Conservation (phyloP, 2,797 vertebrate genomes). For the Eidolon dupreanum region DNA sequence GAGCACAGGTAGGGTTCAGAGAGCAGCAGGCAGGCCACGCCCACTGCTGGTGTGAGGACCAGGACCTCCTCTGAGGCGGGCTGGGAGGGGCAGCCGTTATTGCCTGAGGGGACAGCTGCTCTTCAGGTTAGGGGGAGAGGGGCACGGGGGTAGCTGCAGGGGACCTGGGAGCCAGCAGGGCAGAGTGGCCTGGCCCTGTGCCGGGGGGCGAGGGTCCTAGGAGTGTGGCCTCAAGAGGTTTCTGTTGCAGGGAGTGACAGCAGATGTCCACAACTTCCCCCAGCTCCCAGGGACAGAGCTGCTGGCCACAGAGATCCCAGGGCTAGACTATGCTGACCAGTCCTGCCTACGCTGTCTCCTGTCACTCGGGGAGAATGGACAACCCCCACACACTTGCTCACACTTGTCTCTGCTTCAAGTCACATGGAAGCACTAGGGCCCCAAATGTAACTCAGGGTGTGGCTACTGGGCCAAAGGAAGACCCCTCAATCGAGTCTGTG, state of each 20-base stretch:
- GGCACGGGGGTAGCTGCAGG: not conserved
- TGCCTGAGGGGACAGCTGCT: not conserved
- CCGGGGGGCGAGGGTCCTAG: too few relatives aligned
- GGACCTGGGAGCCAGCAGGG: too few relatives aligned
- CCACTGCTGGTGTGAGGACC: not conserved
- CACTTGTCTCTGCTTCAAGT: not conserved
- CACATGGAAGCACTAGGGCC: not conserved
- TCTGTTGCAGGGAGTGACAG: not conserved
- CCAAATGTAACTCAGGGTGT: not conserved
- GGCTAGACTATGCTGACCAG: not conserved
- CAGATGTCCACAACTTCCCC: too few relatives aligned
- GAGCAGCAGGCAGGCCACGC: not conserved
- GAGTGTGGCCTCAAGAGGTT: too few relatives aligned
- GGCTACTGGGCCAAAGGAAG: not conserved
- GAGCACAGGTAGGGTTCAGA: too few relatives aligned
- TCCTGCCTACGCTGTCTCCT: too few relatives aligned
- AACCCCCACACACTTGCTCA: not conserved
- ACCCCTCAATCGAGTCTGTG: not conserved
- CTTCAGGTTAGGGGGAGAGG: not conserved
- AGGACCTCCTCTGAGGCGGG: not conserved
- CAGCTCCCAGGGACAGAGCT: fast-evolving
- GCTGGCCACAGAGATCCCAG: not conserved
- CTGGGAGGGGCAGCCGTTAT: not conserved
- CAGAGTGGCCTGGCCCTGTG: too few relatives aligned
- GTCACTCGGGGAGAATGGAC: not conserved